Conservation (phyloP, 2,797 vertebrate species). For the Chelidonichthys spinosus region DNA sequence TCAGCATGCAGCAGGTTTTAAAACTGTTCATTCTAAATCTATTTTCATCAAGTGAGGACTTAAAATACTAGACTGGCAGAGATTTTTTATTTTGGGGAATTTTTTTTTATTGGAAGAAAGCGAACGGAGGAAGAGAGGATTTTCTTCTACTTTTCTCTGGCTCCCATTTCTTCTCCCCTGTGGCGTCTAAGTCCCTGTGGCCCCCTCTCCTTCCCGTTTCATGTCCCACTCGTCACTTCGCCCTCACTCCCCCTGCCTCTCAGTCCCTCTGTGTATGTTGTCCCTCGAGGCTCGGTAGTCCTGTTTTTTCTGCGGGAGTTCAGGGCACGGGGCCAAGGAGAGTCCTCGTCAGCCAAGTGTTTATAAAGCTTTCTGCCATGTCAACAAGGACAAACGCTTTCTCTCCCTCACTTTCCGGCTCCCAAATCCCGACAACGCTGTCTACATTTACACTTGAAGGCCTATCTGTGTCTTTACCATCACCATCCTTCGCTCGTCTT, state of each 20-base stretch:
- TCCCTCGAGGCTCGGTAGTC: conserved; percentile 57
- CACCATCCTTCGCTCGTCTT: conserved; percentile 33
- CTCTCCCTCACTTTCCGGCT: conserved; percentile 48
- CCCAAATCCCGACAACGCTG: conserved; percentile 37
- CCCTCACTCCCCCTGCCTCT: conserved; percentile 59
- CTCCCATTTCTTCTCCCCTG: conserved; percentile 37
- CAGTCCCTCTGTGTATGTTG: conserved; percentile 52
- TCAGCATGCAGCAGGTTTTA: conserved; percentile 24
- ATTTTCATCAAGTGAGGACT: conserved; percentile 33
- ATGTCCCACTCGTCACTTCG: conserved; percentile 57
- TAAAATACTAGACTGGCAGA: background rate
- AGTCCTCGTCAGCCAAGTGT: conserved; percentile 78
- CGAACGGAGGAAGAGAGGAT: conserved; percentile 1
- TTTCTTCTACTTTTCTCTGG: conserved; percentile 26
- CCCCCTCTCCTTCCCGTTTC: conserved; percentile 26
- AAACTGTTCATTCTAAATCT: conserved; percentile 22
- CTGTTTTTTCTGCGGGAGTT: conserved; percentile 72
- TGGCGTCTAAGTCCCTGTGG: conserved; percentile 48
- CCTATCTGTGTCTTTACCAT: conserved; percentile 32
- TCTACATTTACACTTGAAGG: conserved; percentile 50
- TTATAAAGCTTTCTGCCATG: conserved; percentile 79
- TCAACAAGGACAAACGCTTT: conserved; percentile 77
- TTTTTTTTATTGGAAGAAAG: conserved; percentile 1
- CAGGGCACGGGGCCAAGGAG: conserved; percentile 75
- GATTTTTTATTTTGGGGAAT: background rate